Percentiles rank a stretch among this genome's conserved stretches.
These are phyloP conservation scores for Gadopsis marmoratus DNA, from an alignment of 2,797 vertebrate species.

Conservation along the genomic window DNA sequence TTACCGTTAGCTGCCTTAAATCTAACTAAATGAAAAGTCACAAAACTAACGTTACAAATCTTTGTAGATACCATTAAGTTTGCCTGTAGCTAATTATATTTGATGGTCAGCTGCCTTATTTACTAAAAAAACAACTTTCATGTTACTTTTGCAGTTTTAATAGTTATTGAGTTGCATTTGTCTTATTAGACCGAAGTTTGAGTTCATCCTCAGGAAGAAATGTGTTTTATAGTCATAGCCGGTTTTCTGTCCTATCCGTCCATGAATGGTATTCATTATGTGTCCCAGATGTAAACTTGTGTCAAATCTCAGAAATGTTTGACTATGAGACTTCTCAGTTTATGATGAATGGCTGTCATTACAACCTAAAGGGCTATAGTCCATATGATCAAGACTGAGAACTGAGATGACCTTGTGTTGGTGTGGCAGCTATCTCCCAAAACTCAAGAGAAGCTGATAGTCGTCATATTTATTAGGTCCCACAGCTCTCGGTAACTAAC, in stretches of 20 bases:
- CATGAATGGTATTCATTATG: neutral
- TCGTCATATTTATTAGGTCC: neutral
- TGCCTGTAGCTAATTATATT: neutral
- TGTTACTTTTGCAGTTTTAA: neutral
- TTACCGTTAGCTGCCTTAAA: neutral
- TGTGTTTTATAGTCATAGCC: neutral
- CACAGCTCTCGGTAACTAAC: neutral
- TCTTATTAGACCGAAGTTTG: neutral
- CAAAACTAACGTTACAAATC: neutral
- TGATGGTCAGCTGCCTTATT: rapidly evolving
- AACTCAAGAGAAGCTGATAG: neutral
- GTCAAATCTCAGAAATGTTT: neutral
- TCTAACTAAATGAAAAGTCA: neutral
- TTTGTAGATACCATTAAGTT: neutral
- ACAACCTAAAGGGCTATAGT: neutral
- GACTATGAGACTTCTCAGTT: neutral
- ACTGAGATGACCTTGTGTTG: neutral
- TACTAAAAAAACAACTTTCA: neutral
- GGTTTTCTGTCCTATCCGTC: neutral
- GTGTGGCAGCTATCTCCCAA: neutral
- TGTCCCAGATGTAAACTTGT: neutral
- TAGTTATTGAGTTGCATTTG: neutral
- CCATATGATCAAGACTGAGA: neutral
- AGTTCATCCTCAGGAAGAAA: neutral
- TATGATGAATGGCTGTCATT: neutral